A percentile compares a stretch with the other conserved stretches of the same genome.
phyloP scores from a whole-genome alignment of 2,113 vertebrate genomes.

The Syrmaticus mikado region DNA sequence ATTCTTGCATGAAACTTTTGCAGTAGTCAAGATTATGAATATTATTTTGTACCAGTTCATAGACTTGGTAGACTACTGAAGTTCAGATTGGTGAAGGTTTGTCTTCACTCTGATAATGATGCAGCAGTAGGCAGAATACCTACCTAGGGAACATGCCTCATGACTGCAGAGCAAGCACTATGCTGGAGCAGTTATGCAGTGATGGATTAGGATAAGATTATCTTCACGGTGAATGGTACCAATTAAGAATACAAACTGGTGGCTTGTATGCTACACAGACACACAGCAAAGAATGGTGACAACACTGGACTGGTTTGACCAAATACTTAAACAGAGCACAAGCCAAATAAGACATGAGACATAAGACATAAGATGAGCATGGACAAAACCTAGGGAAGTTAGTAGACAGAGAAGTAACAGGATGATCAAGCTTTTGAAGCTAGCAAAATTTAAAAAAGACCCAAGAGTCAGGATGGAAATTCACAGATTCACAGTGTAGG shows the following conservation, averaged over 20 bases:
- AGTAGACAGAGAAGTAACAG: not conserved
- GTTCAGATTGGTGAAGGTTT: not conserved
- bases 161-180: not conserved
- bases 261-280: not conserved
- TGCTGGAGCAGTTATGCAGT: not conserved
- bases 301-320: not conserved
- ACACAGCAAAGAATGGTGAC: rapidly evolving
- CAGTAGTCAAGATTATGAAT: not conserved
- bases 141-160: rapidly evolving
- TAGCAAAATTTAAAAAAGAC: not conserved
- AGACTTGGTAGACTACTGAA: not conserved
- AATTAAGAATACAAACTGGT: not conserved
- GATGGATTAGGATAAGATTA: not conserved
- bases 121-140: not conserved
- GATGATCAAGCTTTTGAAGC: not conserved
- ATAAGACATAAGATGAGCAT: not conserved
- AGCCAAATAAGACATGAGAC: not conserved
- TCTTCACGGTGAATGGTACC: not conserved
- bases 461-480: not conserved
- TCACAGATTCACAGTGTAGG: not conserved
- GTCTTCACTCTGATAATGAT: not conserved
- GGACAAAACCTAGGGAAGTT: not conserved
- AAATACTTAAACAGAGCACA: not conserved
- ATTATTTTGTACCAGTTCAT: not conserved
- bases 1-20: not conserved